phyloP scores from a whole-genome alignment of 1,140 invertebrate genomes.

The Sipha flava region DNA sequence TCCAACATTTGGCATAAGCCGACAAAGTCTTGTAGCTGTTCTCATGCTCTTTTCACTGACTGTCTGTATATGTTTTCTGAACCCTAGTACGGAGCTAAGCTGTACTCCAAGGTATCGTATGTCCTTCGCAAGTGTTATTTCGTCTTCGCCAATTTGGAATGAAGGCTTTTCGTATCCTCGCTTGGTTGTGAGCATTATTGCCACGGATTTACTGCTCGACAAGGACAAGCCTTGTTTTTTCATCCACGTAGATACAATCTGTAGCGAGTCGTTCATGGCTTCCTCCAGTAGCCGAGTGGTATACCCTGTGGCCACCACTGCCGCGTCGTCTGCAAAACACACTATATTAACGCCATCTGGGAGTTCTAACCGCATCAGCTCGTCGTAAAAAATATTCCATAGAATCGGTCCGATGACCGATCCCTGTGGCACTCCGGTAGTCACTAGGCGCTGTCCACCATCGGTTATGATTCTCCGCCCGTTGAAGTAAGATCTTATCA shows the following conservation, averaged over 20 bases:
- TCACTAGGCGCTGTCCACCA: neutral
- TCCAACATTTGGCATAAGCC: neutral
- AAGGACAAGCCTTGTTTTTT: neutral
- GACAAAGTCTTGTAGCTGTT: neutral
- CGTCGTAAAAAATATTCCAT: conserved; percentile 41
- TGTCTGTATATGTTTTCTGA: neutral
- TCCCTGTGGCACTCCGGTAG: conserved; percentile 38
- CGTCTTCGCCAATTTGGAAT: neutral
- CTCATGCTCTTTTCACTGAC: neutral
- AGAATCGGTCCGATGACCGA: conserved; percentile 40
- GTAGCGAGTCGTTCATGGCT: neutral
- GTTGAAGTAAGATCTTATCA: neutral
- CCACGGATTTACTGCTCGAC: neutral
- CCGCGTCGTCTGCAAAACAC: conserved; percentile 41
- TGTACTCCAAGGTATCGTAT: neutral
- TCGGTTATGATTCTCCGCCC: neutral
- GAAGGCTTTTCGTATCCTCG: neutral
- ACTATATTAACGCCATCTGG: conserved; percentile 33
- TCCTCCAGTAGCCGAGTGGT: neutral
- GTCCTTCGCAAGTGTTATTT: neutral
- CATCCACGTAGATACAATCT: neutral
- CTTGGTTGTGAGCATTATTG: neutral
- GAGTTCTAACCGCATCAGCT: conserved; percentile 37
- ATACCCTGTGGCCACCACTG: conserved; percentile 33
- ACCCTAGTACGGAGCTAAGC: neutral